These are phyloP conservation scores for Podilymbus podiceps DNA, from an alignment of 2,113 vertebrate species.

Conservation along the genomic window DNA sequence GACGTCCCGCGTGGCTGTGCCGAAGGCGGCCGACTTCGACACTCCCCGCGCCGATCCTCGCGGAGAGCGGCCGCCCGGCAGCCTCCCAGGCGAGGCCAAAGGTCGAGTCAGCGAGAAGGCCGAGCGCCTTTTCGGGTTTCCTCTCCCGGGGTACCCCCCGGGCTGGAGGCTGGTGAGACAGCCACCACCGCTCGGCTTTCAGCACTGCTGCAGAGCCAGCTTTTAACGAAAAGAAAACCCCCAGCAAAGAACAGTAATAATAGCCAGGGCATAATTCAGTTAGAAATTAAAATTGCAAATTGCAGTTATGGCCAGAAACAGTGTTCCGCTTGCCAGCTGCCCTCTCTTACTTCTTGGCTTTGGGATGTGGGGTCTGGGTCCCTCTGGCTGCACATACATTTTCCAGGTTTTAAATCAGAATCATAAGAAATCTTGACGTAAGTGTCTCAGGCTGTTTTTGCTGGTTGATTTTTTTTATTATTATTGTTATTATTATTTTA, in stretches of 20 bases:
- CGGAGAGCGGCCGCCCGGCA: too few species aligned
- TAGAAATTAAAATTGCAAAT: not conserved
- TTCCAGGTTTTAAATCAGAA: slow-evolving; percentile 15
- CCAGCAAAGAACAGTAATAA: fast-evolving
- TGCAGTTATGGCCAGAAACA: not conserved
- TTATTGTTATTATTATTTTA: too few species aligned
- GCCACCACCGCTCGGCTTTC: not conserved
- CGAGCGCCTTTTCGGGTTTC: not conserved
- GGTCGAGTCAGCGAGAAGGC: not conserved
- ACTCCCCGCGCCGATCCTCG: fast-evolving
- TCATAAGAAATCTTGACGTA: not conserved
- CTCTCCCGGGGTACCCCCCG: not conserved
- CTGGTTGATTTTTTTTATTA: not conserved
- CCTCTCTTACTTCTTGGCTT: not conserved
- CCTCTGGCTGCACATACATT: not conserved
- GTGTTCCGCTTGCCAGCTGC: not conserved
- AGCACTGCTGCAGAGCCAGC: fast-evolving
- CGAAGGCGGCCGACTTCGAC: fast-evolving
- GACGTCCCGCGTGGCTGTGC: fast-evolving
- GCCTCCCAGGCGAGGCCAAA: not conserved
- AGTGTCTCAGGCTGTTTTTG: not conserved
- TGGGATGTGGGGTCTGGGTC: not conserved
- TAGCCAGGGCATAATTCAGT: not conserved
- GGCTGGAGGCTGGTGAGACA: not conserved
- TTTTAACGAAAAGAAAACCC: fast-evolving